Evolutionary conservation across 2,888 invertebrate genomes (phyloP).

Genomic region (Diarsia mendica): DNA sequence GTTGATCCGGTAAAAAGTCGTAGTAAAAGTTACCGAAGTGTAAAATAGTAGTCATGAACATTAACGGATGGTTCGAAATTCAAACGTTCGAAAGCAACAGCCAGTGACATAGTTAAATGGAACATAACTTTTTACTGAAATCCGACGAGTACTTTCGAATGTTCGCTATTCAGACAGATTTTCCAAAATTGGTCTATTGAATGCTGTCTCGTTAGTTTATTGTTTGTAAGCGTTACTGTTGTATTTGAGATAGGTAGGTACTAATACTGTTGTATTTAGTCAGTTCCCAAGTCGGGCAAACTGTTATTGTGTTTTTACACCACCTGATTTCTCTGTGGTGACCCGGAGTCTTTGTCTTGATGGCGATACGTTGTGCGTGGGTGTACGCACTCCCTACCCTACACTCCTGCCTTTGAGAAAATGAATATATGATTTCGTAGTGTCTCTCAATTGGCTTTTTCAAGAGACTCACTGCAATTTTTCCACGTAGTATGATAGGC

Average conservation of each 20-base stretch:
- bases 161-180: neutral
- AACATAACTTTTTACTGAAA: slow-evolving; percentile 40
- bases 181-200: neutral
- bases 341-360: neutral
- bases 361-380: neutral
- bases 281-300: neutral
- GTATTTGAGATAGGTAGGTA: neutral
- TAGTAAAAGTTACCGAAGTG: slow-evolving; percentile 22
- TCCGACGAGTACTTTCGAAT: slow-evolving; percentile 19
- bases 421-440: no score
- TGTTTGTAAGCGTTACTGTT: neutral
- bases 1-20: slow-evolving; percentile 20
- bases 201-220: neutral
- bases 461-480: neutral
- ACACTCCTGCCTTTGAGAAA: neutral
- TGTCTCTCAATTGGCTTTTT: neutral
- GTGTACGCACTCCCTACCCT: neutral
- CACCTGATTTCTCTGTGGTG: neutral
- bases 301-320: neutral
- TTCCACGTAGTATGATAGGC: neutral
- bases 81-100: slow-evolving; percentile 32
- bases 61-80: slow-evolving; percentile 44
- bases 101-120: slow-evolving; percentile 33
- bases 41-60: slow-evolving; percentile 34
- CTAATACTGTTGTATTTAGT: no score